Evolutionary conservation across 1,140 invertebrate species (phyloP), one percentile per base, ranked within the genome.

Genomic region (Micrasema longulum): DNA sequence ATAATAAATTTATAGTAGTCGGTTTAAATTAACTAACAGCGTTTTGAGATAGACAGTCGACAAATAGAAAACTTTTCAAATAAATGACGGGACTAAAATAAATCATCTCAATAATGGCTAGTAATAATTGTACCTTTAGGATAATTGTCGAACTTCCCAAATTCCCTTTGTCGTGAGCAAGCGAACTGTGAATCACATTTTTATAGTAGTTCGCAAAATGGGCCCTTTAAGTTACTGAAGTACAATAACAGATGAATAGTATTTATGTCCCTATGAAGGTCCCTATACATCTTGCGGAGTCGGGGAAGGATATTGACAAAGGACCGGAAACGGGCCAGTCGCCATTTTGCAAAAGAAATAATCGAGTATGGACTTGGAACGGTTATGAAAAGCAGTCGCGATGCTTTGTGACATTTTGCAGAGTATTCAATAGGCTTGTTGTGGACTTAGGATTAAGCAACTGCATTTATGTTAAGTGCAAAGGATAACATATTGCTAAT

Each of bases 221-320:
- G 35, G 10, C 20, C 18, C 35, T 60, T 60, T 38, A 60, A 60
- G 36, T 41, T 38, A 38, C 35, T 22, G 16, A 2, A 60, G 36
- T 38, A 38, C 55, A 60, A 36, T 60, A 36, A 38, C 55, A 43
- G 55, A 60, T 60, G 55, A 60, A 41, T 60, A 16, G 16, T 60
- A 60, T 60, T 60, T 60, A 60, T 60, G 36, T 41, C 55, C 18
- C 16, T 60, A 41, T 38, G 36, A 38, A 41, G 36, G 36, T 41
- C 55, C 18, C 36, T 35, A 55, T 60, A 22, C 35, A 57, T 36
- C 53, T 16, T 31, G 53, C 14, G 31, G 53, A 35, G 26, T 57
- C 36, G 35, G 35, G 31, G 7, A 60, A 60, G 55, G 35, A 36
- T 60, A 60, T 60, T 60, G 55, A 60, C 55, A 60, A 60, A 60